Evolutionary conservation across 2,113 vertebrate species (phyloP).

Genomic region (Brachypodius melanocephalos): DNA sequence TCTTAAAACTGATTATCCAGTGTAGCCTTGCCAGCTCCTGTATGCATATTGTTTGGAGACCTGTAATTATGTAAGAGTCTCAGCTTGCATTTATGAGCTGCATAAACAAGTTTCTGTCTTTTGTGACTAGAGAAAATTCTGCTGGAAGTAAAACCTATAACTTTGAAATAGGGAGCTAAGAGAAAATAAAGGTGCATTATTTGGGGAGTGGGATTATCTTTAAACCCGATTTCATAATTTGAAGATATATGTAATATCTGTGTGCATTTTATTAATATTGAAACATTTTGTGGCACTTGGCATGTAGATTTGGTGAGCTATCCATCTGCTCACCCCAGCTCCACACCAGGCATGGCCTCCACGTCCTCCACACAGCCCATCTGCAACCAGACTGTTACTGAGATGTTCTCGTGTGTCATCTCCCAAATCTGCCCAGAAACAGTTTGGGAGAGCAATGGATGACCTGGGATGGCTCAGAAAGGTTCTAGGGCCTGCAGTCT

Average conservation of each 20-base stretch:
- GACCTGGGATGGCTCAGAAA: not conserved
- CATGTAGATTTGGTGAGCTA: not conserved
- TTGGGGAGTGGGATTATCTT: not conserved
- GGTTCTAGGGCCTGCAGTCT: not conserved
- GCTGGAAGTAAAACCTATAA: not conserved
- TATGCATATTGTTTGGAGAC: slow-evolving; percentile 30
- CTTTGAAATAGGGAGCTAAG: not conserved
- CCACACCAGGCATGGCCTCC: not conserved
- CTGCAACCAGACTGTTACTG: not conserved
- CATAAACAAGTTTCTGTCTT: slow-evolving; percentile 4
- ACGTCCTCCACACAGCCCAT: not conserved
- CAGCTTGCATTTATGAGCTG: slow-evolving; percentile 43
- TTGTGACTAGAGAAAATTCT: not conserved
- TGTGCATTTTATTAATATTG: not conserved
- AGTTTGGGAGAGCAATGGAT: not conserved
- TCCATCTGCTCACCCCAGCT: not conserved
- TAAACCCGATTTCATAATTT: not conserved
- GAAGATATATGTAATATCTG: not conserved
- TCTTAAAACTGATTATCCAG: slow-evolving; percentile 39
- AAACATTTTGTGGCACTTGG: not conserved
- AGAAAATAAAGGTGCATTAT: not conserved
- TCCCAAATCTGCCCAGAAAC: not conserved
- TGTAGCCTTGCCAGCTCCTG: not conserved
- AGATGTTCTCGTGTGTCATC: not conserved
- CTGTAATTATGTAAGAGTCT: slow-evolving; percentile 31